Percentiles rank a stretch among this genome's conserved stretches.
These are phyloP conservation scores for Urocynchramus pylzowi DNA, from an alignment of 2,113 vertebrate species.

Conservation along the genomic window DNA sequence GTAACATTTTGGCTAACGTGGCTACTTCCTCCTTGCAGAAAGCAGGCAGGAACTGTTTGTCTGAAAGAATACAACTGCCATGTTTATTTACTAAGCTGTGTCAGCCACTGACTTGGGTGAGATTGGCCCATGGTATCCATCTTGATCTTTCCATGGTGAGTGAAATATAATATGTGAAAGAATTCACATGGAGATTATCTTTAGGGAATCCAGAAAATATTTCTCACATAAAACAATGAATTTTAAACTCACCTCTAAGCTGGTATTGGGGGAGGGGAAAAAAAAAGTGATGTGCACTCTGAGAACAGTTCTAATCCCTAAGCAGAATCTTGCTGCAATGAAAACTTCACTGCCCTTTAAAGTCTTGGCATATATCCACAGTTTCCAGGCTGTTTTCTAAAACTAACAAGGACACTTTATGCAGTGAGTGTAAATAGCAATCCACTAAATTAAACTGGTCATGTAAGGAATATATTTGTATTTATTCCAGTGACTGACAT, in stretches of 20 bases:
- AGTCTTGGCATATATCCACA: slow-evolving; percentile 7
- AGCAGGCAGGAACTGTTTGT: background rate
- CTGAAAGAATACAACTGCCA: background rate
- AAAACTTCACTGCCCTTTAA: slow-evolving; percentile 52
- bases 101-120: background rate
- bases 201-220: background rate
- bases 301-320: background rate
- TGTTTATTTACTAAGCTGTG: background rate
- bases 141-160: background rate
- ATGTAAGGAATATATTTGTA: background rate
- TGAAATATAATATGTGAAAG: background rate
- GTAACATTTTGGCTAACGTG: background rate
- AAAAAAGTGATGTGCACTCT: background rate
- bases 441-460: background rate
- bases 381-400: background rate
- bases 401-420: slow-evolving; percentile 8
- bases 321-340: background rate
- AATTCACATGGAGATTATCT: background rate
- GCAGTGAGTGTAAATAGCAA: background rate
- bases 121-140: background rate
- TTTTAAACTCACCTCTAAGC: background rate
- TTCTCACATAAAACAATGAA: background rate
- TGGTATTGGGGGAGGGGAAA: rapidly evolving
- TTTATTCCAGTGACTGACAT: background rate
- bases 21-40: background rate